Evolutionary conservation across 2,888 invertebrate genomes (phyloP).

Genomic region (Galerucella nymphaeae): DNA sequence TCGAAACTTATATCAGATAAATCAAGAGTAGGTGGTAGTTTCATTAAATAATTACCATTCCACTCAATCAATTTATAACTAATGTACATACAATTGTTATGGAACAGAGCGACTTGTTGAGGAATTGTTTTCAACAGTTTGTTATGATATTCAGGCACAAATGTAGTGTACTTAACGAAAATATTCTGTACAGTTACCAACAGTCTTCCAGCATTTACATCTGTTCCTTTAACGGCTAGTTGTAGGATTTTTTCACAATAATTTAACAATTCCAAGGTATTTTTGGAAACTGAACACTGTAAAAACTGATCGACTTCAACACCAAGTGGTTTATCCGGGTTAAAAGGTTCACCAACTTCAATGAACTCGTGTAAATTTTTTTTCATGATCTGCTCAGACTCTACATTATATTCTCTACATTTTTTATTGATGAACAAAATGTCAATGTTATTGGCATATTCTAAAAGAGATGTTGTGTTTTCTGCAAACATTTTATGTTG

Average conservation of each 20-base stretch:
- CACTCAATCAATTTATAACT: slow-evolving; percentile 78
- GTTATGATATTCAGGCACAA: slow-evolving; percentile 84
- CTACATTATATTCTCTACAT: slow-evolving; percentile 76
- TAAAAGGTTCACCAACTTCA: slow-evolving; percentile 65
- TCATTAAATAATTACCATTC: slow-evolving; percentile 74
- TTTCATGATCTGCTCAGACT: slow-evolving; percentile 79
- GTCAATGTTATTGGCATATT: slow-evolving; percentile 81
- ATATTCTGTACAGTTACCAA: slow-evolving; percentile 78
- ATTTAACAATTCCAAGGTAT: slow-evolving; percentile 73
- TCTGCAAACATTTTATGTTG: slow-evolving; percentile 70
- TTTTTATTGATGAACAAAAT: slow-evolving; percentile 81
- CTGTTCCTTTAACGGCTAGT: slow-evolving; percentile 73
- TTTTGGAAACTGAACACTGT: slow-evolving; percentile 72
- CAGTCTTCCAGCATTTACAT: slow-evolving; percentile 73
- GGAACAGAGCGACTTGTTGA: slow-evolving; percentile 86
- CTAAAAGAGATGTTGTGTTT: slow-evolving; percentile 70
- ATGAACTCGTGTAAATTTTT: slow-evolving; percentile 83
- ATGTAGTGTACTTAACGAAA: slow-evolving; percentile 80
- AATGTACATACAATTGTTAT: slow-evolving; percentile 93
- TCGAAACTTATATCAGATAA: slow-evolving; percentile 72
- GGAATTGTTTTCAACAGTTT: slow-evolving; percentile 85
- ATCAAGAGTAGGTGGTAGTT: slow-evolving; percentile 67
- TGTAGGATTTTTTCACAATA: slow-evolving; percentile 74
- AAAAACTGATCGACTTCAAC: slow-evolving; percentile 66
- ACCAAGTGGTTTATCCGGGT: slow-evolving; percentile 65